phyloP scores from a whole-genome alignment of 2,113 vertebrate species.

The Saguinus imperator region DNA sequence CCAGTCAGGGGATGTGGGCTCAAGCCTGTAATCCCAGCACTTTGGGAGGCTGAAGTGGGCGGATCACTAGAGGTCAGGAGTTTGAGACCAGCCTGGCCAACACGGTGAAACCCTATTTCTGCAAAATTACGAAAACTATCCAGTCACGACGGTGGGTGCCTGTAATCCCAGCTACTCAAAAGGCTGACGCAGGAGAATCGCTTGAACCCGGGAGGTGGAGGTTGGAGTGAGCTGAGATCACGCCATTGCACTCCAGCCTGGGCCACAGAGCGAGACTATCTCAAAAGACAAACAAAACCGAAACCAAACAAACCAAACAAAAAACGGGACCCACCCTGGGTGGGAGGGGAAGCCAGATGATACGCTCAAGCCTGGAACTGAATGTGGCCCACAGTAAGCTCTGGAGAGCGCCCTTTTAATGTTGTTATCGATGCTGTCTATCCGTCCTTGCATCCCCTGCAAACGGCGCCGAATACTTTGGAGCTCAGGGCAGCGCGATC shows the following conservation, averaged over 20 bases:
- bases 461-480: accelerated
- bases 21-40: too few species aligned
- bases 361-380: not conserved
- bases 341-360: too few species aligned
- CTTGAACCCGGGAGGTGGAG: not conserved
- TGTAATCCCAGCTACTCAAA: not conserved
- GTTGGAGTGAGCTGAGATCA: not conserved
- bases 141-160: not conserved
- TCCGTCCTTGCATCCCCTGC: not conserved
- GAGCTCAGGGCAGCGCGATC: accelerated
- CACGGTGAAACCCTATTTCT: not conserved
- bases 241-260: not conserved
- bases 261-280: not conserved
- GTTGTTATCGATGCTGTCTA: accelerated
- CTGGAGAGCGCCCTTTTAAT: too few species aligned
- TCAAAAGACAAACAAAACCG: not conserved
- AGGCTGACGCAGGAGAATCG: not conserved
- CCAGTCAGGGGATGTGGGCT: not conserved
- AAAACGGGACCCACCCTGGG: not conserved
- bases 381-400: not conserved
- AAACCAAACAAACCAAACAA: too few species aligned
- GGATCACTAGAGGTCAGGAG: not conserved
- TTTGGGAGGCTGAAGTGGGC: not conserved
- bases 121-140: not conserved
- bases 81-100: not conserved